These are phyloP conservation scores for Phortica variegata DNA, from an alignment of 1,140 invertebrate species.

Conservation along the genomic window DNA sequence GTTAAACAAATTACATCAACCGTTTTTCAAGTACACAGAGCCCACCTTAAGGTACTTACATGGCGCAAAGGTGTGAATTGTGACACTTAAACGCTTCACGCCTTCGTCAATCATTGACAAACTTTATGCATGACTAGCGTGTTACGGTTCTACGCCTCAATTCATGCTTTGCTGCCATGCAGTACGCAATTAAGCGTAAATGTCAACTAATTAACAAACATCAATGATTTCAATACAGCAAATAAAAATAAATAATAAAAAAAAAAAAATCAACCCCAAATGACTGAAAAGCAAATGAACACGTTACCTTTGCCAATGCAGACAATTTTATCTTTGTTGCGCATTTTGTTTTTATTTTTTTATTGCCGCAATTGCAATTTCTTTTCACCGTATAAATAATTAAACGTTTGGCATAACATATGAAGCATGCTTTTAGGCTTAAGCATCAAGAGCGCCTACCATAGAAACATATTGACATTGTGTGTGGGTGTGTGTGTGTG, in stretches of 20 bases:
- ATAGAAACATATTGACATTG: too few species aligned
- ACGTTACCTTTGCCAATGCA: background rate
- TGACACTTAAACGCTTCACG: too few species aligned
- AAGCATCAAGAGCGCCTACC: conserved; percentile 2
- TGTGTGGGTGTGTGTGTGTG: background rate
- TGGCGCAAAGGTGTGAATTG: too few species aligned
- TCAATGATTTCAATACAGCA: conserved; percentile 1
- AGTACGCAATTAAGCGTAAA: conserved; percentile 50
- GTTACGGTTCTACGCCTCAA: too few species aligned
- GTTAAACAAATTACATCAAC: too few species aligned
- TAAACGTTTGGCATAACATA: conserved; percentile 54
- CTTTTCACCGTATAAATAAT: conserved; percentile 50
- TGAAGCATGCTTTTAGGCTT: conserved; percentile 53
- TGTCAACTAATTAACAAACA: conserved; percentile 53
- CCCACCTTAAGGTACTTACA: too few species aligned
- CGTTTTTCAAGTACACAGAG: too few species aligned
- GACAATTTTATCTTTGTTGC: conserved; percentile 14
- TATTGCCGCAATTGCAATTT: conserved; percentile 20
- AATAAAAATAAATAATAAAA: background rate
- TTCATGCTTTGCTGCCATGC: conserved; percentile 20
- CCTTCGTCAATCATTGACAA: too few species aligned
- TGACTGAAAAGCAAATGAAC: background rate
- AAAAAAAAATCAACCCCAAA: background rate
- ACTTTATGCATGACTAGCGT: too few species aligned
- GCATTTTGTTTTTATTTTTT: conserved; percentile 15